A percentile compares a stretch with the other conserved stretches of the same genome.
Evolutionary conservation across 2,888 invertebrate species (phyloP).

Genomic region (Heliothis peltigera): DNA sequence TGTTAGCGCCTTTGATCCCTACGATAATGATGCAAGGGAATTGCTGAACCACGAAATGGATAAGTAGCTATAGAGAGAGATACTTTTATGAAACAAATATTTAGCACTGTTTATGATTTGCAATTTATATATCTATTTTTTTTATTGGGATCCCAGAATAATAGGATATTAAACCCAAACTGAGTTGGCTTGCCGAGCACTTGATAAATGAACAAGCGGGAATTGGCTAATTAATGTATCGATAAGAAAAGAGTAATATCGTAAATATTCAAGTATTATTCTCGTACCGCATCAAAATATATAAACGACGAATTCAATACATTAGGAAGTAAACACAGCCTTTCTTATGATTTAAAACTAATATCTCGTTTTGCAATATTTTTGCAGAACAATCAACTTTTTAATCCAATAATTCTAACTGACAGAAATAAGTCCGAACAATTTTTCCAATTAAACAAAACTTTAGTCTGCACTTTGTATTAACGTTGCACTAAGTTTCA

Average conservation of each 20-base stretch:
- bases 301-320: no score
- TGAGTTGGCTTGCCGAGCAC: no score
- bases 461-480: slow-evolving; percentile 7
- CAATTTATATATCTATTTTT: background rate
- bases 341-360: no score
- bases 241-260: no score
- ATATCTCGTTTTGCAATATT: background rate
- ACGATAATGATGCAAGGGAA: background rate
- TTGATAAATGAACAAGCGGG: no score
- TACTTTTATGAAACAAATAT: background rate
- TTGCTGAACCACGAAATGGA: background rate
- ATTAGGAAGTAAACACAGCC: no score
- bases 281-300: no score
- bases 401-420: slow-evolving; percentile 6
- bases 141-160: no score
- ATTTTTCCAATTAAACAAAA: slow-evolving; percentile 35
- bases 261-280: no score
- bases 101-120: no score
- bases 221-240: no score
- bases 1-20: slow-evolving; percentile 1
- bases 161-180: no score
- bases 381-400: background rate
- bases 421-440: slow-evolving; percentile 6
- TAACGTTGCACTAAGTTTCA: slow-evolving; percentile 30
- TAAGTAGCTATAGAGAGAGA: background rate